phyloP scores from a whole-genome alignment of 2,113 vertebrate genomes.

The Osmerus eperlanus region DNA sequence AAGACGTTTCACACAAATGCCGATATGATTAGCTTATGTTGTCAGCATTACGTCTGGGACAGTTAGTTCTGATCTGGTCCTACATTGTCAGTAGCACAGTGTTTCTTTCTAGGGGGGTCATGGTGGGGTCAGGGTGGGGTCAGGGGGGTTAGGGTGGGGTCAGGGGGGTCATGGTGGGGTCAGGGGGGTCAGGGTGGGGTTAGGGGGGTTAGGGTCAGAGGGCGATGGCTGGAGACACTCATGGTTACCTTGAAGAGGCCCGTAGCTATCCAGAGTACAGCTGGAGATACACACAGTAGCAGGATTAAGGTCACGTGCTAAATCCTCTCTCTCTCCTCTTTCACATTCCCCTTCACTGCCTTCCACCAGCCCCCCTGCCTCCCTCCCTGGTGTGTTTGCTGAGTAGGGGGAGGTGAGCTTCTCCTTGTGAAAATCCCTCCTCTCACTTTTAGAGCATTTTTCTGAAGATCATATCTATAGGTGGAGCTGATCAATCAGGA shows the following conservation, averaged over 20 bases:
- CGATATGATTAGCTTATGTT: too few relatives aligned
- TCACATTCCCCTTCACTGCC: not conserved
- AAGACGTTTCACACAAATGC: not conserved
- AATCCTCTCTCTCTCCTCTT: not conserved
- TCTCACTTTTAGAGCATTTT: not conserved
- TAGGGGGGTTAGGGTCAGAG: not conserved
- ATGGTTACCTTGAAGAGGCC: conserved; percentile 70
- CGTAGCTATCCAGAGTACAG: conserved; percentile 72
- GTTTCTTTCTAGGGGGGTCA: conserved; percentile 7
- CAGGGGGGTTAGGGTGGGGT: conserved; percentile 7
- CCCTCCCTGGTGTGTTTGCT: too few relatives aligned
- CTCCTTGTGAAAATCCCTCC: not conserved
- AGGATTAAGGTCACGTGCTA: conserved; percentile 32
- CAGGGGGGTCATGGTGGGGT: conserved; percentile 22
- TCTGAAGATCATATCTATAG: too few relatives aligned
- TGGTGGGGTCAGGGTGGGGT: conserved; percentile 20
- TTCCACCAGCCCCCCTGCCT: not conserved
- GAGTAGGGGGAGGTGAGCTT: not conserved
- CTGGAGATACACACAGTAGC: conserved; percentile 65
- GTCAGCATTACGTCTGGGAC: too few relatives aligned
- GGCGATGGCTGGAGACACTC: conserved; percentile 22
- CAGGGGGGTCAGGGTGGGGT: conserved; percentile 22
- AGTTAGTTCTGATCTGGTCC: not conserved
- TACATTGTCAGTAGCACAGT: not conserved
- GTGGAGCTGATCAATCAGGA: too few relatives aligned